A percentile compares a stretch with the other conserved stretches of the same genome.
Conservation (phyloP, 2,888 invertebrate species). For the Luperina nickerlii region DNA sequence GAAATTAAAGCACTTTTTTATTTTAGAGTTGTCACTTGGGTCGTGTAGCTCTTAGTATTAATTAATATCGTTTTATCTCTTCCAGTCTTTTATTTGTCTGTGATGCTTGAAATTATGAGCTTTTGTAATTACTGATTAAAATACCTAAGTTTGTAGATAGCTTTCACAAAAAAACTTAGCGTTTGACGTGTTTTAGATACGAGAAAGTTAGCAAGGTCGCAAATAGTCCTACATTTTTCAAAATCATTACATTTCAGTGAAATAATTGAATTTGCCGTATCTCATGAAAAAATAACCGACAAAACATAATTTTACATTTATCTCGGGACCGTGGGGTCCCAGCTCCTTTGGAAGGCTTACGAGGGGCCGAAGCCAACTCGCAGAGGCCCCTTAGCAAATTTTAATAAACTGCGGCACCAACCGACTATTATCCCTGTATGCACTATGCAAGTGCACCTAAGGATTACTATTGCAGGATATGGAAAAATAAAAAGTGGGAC, state of each 20-base stretch:
- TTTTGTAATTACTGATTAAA: not conserved
- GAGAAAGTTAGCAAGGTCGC: not conserved
- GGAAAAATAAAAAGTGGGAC: no score
- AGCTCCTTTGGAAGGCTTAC: no score
- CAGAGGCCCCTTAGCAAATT: no score
- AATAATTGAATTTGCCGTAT: not conserved
- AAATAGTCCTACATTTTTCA: not conserved
- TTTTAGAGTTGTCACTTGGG: conserved; percentile 13
- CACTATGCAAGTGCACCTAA: no score
- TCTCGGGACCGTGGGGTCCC: no score
- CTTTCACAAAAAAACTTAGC: not conserved
- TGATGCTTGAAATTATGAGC: not conserved
- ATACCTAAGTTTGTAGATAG: not conserved
- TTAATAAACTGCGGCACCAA: no score
- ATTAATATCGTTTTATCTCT: not conserved
- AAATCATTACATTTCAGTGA: not conserved
- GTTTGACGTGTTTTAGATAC: not conserved
- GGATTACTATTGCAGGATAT: no score
- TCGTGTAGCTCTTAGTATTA: not conserved
- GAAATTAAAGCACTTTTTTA: not conserved
- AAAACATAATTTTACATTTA: not conserved
- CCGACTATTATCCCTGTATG: no score
- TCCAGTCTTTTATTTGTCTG: not conserved
- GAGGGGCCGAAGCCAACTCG: no score
- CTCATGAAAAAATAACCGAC: not conserved